phyloP scores from a whole-genome alignment of 2,888 invertebrate genomes.

The Bimastos eiseni region DNA sequence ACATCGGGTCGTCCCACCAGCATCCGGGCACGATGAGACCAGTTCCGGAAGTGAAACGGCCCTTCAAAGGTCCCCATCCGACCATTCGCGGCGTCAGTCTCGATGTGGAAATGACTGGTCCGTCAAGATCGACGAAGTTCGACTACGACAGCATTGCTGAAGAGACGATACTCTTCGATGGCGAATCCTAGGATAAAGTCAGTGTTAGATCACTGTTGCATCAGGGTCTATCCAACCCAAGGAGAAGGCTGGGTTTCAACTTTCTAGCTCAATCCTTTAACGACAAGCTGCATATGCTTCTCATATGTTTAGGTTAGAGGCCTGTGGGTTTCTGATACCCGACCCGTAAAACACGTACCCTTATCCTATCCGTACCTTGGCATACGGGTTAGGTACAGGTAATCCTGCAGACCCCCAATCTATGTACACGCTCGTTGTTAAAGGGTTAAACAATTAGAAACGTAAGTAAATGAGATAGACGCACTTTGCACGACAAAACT shows the following conservation, averaged over 20 bases:
- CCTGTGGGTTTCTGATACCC: no score
- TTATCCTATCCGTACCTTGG: no score
- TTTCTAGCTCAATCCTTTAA: no score
- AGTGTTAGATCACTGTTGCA: not conserved
- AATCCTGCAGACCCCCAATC: no score
- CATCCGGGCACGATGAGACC: not conserved
- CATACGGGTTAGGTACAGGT: no score
- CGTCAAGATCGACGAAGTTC: not conserved
- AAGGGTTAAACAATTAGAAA: not conserved
- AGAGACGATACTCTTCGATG: not conserved
- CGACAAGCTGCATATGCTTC: no score
- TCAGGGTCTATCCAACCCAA: not conserved
- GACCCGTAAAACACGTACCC: no score
- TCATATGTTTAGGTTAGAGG: no score
- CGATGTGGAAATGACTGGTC: not conserved
- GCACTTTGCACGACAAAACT: no score
- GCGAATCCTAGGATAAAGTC: not conserved
- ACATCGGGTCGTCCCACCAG: not conserved
- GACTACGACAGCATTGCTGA: not conserved
- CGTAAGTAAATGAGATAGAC: no score
- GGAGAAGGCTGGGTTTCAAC: not conserved
- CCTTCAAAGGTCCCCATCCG: not conserved
- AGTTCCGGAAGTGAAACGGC: constrained; percentile 16
- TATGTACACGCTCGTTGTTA: no score
- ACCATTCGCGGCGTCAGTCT: not conserved